Percentiles rank a stretch among this genome's conserved stretches.
Evolutionary conservation across 1,140 invertebrate genomes (phyloP).

Genomic region (Bombus balteatus): DNA sequence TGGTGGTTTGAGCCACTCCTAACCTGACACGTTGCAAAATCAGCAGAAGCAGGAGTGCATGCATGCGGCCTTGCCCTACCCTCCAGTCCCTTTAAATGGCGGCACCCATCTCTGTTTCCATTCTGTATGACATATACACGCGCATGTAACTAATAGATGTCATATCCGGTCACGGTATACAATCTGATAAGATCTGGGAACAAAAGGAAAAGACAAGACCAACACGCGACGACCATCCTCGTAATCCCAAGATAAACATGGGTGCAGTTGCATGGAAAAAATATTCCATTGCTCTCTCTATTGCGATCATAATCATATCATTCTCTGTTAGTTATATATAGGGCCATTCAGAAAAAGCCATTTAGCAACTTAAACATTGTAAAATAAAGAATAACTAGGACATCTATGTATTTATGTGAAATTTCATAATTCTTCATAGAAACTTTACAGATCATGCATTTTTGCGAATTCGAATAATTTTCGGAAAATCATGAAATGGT

Average conservation of each 20-base stretch:
- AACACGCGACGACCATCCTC: slow-evolving; percentile 40
- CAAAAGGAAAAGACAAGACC: slow-evolving; percentile 38
- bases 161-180: slow-evolving; percentile 52
- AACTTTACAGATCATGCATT: too few species aligned
- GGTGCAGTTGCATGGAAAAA: slow-evolving; percentile 23
- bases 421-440: too few species aligned
- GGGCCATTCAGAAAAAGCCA: background rate
- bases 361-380: too few species aligned
- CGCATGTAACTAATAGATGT: slow-evolving; percentile 46
- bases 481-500: too few species aligned
- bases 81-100: slow-evolving; percentile 36
- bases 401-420: too few species aligned
- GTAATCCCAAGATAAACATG: slow-evolving; percentile 27
- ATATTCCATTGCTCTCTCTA: background rate
- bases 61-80: slow-evolving; percentile 38
- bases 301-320: background rate
- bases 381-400: too few species aligned
- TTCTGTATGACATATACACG: background rate
- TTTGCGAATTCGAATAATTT: too few species aligned
- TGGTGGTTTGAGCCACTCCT: background rate
- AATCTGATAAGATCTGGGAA: slow-evolving; percentile 48
- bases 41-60: too few species aligned
- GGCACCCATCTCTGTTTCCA: slow-evolving; percentile 13
- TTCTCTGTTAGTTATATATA: too few species aligned
- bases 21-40: background rate